Conservation (phyloP, 2,888 invertebrate genomes). For the Brenthis hecate region DNA sequence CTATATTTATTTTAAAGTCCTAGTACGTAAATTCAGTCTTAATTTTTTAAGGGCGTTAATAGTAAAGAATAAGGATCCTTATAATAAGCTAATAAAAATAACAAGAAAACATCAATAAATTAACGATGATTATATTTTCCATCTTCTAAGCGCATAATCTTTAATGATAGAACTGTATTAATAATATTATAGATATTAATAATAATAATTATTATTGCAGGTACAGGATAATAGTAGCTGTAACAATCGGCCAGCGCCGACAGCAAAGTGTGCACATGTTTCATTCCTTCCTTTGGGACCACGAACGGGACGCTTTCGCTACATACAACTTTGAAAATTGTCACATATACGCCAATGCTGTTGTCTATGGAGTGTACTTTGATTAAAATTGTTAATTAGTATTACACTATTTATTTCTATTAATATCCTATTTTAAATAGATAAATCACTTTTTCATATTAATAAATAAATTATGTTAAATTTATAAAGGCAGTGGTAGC, state of each 20-base stretch:
- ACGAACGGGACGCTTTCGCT: constrained; percentile 84
- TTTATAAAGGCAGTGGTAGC: too few species aligned
- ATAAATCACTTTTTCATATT: too few species aligned
- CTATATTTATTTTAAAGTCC: not conserved
- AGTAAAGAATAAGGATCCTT: too few species aligned
- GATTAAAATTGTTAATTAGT: constrained; percentile 71
- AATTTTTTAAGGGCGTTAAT: too few species aligned
- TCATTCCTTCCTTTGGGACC: constrained; percentile 87
- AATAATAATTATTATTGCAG: constrained; percentile 66
- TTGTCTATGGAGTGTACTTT: constrained; percentile 86
- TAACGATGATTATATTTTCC: not conserved
- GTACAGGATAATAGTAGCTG: constrained; percentile 84
- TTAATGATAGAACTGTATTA: not conserved
- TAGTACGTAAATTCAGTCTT: too few species aligned
- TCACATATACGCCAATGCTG: constrained; percentile 83
- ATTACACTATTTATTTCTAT: constrained; percentile 35
- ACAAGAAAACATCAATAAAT: not conserved
- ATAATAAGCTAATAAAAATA: too few species aligned
- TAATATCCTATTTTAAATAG: too few species aligned
- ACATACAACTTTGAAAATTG: constrained; percentile 83
- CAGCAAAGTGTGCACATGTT: constrained; percentile 84
- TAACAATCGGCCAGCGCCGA: constrained; percentile 85
- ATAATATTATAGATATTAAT: not conserved
- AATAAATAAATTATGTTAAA: too few species aligned
- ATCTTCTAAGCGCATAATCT: not conserved